These are phyloP conservation scores for Andrena bucephala DNA, from an alignment of 2,888 invertebrate genomes.

Conservation along the genomic window DNA sequence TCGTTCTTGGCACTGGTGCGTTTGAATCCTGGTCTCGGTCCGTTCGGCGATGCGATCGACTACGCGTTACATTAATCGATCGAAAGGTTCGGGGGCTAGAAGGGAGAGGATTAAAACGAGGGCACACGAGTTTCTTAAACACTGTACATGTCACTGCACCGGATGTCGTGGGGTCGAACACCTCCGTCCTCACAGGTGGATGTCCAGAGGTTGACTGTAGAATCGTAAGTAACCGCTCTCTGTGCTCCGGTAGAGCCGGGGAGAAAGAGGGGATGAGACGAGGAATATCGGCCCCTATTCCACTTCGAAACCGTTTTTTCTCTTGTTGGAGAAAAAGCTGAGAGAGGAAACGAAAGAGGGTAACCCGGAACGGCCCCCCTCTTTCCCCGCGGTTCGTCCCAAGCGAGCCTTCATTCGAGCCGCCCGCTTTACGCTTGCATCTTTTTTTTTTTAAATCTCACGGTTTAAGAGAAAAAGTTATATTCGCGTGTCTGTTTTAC, in stretches of 20 bases:
- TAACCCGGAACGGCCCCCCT: conserved; percentile 29
- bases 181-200: conserved; percentile 84
- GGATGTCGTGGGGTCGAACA: conserved; percentile 82
- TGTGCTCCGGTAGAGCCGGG: conserved; percentile 71
- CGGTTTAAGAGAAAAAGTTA: too few relatives aligned
- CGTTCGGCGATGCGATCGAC: conserved; percentile 43
- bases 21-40: conserved; percentile 51
- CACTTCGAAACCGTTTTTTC: conserved; percentile 68
- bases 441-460: too few relatives aligned
- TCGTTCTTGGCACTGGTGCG: conserved; percentile 41
- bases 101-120: conserved; percentile 48
- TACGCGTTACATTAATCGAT: conserved; percentile 66
- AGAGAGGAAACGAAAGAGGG: conserved; percentile 51
- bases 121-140: conserved; percentile 69
- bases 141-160: conserved; percentile 83
- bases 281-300: conserved; percentile 76
- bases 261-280: conserved; percentile 72
- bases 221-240: conserved; percentile 81
- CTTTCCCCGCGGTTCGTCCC: not conserved
- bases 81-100: conserved; percentile 10
- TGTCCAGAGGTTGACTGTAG: conserved; percentile 84
- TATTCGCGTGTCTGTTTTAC: not conserved
- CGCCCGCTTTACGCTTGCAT: too few relatives aligned
- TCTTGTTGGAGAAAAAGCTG: conserved; percentile 52
- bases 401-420: too few relatives aligned